Evolutionary conservation across 2,888 invertebrate genomes (phyloP), one percentile per base, ranked within the genome.

Genomic region (Omphaloscelis lunosa): DNA sequence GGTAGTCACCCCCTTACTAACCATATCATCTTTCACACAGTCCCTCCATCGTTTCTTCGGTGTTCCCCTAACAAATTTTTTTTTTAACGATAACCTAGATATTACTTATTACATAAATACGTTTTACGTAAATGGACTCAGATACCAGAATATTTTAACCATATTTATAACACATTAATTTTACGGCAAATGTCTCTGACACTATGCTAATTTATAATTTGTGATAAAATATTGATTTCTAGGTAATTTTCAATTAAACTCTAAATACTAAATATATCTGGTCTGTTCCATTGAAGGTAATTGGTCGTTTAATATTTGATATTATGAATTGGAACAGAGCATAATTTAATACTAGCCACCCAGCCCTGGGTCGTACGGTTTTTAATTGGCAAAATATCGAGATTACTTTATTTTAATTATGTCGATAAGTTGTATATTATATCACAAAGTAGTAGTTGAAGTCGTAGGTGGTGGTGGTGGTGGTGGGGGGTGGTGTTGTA

Each of bases 171-270:
- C 39, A 76, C 48, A 84, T 82, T 63, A 72, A 85, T 78, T 82
- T 75, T 39, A 63, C 62, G 53, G 53, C 78, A 75, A 82, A 82
- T 75, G 70, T 65, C 53, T 84, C 41, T 86, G 86, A 67, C 84
- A 85, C 51, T 76, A 86, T 85, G 85, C 84, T 78, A 85, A 86
- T 83, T 77, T 80, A 66, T 80, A 72, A 83, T 77, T 85, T 86
- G 78, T 61, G 72, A 69, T 85, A 81, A 79, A 84, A 81, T 85
- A 86, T 85, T 72, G 84, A 79, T 79, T 75, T 73, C 77, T 69
- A 68, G 29, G 69, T 83, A 83, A 86, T 86, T 86, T 85, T 85
- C 85, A 85, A 86, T 85, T 85, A 75, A 80, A 83, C 75, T 72
- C 68, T 71, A 79, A 82, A 79, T 76, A 75, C 34, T 58, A 68